A percentile compares a stretch with the other conserved stretches of the same genome.
These are phyloP conservation scores for Climacteris rufus DNA, from an alignment of 2,113 vertebrate species.

Conservation along the genomic window DNA sequence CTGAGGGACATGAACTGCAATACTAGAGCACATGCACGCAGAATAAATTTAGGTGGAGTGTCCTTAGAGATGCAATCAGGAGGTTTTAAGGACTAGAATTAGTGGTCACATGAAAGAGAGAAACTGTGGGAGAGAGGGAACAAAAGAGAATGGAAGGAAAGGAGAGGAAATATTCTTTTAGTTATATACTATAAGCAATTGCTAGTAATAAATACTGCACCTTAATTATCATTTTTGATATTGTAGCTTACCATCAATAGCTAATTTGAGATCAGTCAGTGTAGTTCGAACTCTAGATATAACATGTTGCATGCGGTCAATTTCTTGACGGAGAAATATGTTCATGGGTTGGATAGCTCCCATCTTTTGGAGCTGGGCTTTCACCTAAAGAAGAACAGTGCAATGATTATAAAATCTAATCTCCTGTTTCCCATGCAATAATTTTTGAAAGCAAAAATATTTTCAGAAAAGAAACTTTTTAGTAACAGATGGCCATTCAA, in stretches of 20 bases:
- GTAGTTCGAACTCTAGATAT: slow-evolving; percentile 74
- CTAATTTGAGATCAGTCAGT: slow-evolving; percentile 79
- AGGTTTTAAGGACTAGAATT: not conserved
- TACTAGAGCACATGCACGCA: not conserved
- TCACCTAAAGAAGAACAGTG: slow-evolving; percentile 69
- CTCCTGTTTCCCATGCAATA: not conserved
- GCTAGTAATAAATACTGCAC: not conserved
- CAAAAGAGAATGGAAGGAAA: not conserved
- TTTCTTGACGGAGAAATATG: slow-evolving; percentile 83
- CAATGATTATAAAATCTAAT: not conserved
- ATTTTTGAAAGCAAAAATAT: slow-evolving; percentile 8
- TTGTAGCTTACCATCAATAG: slow-evolving; percentile 76
- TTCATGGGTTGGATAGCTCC: slow-evolving; percentile 79
- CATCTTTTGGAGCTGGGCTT: slow-evolving; percentile 78
- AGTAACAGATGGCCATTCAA: not conserved
- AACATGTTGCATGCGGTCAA: slow-evolving; percentile 82
- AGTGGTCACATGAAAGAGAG: not conserved
- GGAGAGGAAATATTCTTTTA: not conserved
- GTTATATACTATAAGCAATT: not conserved
- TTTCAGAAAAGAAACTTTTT: not conserved
- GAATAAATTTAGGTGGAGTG: not conserved
- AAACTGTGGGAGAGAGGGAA: not conserved
- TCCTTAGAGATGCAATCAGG: not conserved
- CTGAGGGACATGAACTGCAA: not conserved
- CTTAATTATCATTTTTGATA: not conserved